phyloP scores from a whole-genome alignment of 2,888 invertebrate species.

The Dynastes maya region DNA sequence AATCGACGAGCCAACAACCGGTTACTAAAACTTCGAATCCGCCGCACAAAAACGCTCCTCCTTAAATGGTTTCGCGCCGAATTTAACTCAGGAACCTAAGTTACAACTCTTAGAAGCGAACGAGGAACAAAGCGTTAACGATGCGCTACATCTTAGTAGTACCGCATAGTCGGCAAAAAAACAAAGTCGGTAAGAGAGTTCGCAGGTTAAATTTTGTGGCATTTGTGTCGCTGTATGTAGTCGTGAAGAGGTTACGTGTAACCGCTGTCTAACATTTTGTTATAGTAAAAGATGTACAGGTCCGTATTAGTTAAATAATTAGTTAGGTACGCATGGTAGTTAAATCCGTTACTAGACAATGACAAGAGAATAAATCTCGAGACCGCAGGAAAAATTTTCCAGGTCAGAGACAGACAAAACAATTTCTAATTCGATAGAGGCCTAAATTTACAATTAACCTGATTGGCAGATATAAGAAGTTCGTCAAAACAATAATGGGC shows the following conservation, averaged over 20 bases:
- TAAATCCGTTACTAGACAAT: no score
- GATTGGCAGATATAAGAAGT: no score
- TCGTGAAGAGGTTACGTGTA: not conserved
- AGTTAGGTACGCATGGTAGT: no score
- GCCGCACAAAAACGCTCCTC: slow-evolving; percentile 22
- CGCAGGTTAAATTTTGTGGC: not conserved
- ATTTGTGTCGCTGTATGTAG: not conserved
- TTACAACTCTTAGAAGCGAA: not conserved
- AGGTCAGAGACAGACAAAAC: no score
- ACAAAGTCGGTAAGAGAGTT: not conserved
- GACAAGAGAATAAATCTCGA: no score
- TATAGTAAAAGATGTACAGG: no score
- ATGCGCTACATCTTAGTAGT: not conserved
- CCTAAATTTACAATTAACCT: no score
- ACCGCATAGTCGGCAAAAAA: not conserved
- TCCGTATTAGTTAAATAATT: no score
- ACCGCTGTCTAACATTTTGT: no score
- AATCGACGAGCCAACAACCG: not conserved
- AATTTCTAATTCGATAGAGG: no score
- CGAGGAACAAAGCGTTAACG: not conserved
- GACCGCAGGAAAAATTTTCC: no score
- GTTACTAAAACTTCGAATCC: not conserved
- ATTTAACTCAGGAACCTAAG: slow-evolving; percentile 5
- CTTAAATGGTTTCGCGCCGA: slow-evolving; percentile 9
- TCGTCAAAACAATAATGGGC: no score